Percentiles rank a stretch among this genome's conserved stretches.
phyloP scores from a whole-genome alignment of 2,888 invertebrate genomes.

The Agonopterix subpropinquella region DNA sequence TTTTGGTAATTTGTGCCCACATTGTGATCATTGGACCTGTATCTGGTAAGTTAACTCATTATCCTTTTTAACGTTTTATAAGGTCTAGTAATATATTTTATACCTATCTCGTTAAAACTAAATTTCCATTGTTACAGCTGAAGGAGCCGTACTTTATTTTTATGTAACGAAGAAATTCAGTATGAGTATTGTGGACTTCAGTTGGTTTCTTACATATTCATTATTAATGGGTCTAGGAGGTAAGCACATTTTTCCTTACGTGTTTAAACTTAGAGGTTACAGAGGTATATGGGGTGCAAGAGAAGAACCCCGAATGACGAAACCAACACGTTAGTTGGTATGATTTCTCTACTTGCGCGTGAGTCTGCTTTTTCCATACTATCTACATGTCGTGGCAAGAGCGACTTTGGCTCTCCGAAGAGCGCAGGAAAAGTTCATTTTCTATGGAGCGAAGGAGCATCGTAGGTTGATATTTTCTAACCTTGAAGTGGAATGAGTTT shows the following conservation, averaged over 20 bases:
- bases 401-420: no score
- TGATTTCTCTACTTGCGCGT: no score
- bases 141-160: constrained; percentile 61
- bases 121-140: constrained; percentile 53
- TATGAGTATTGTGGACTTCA: constrained; percentile 70
- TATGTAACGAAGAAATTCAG: constrained; percentile 66
- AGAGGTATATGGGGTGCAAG: no score
- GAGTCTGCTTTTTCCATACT: no score
- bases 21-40: constrained; percentile 61
- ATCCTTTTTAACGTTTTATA: not conserved
- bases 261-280: no score
- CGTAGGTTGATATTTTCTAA: no score
- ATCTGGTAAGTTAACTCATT: constrained; percentile 45
- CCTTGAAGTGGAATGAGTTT: no score
- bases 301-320: no score
- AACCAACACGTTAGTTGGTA: not conserved
- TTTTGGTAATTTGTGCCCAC: constrained; percentile 54
- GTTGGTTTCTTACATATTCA: constrained; percentile 65
- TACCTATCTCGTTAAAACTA: not conserved
- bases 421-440: no score
- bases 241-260: constrained; percentile 26
- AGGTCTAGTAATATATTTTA: not conserved
- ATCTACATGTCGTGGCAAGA: no score
- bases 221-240: constrained; percentile 68
- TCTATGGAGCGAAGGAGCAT: no score